Evolutionary conservation across 2,888 invertebrate genomes (phyloP), one percentile per base, ranked within the genome.

Genomic region (Camponotus fellah): DNA sequence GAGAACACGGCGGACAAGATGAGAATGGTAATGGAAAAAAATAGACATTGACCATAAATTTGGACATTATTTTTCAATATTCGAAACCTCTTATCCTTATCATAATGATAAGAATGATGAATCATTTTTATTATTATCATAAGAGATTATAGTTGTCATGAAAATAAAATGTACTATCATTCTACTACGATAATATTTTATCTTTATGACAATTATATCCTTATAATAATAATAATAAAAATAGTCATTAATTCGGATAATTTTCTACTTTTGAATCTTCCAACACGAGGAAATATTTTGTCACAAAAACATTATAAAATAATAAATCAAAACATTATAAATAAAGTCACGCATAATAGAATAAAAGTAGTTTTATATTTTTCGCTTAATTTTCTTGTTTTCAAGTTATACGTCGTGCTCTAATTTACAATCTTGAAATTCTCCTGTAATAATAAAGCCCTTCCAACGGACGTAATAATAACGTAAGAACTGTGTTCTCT

Each of bases 1-100:
- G 86, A 86, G 76, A 85, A 88, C 64, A n/a, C 62, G 49, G 17
- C 46, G 81, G 32, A 53, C 49, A 71, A 79, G 76, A 53, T 49
- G 56, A 53, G 34, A 60, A 77, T 84, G 85, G 84, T 87, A 71
- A 65, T 64, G 69, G n/a, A 53, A 32, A 26, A 26, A 26, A 56
- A 40, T 65, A 49, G 26, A 60, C 43, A 21, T 34, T 26, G 32
- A 34, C 9, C 43, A n/a, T 5, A 60, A 71, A 60, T 60, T 34
- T 21, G 2, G 10, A 21, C 17, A 12, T 53, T 6, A 80, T 26
- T 40, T 66, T 77, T 26, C 32, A 66, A 21, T 62, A 8, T 17
- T 49, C 49, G 14, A 49, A 49, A 17, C 14, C 14, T 49, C 17
- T 17, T 49, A 49, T 46, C 46, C 1, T 49, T 17, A 49, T 49